Evolutionary conservation across 2,113 vertebrate genomes (phyloP), one percentile per base, ranked within the genome.

Genomic region (Cinclus mexicanus): DNA sequence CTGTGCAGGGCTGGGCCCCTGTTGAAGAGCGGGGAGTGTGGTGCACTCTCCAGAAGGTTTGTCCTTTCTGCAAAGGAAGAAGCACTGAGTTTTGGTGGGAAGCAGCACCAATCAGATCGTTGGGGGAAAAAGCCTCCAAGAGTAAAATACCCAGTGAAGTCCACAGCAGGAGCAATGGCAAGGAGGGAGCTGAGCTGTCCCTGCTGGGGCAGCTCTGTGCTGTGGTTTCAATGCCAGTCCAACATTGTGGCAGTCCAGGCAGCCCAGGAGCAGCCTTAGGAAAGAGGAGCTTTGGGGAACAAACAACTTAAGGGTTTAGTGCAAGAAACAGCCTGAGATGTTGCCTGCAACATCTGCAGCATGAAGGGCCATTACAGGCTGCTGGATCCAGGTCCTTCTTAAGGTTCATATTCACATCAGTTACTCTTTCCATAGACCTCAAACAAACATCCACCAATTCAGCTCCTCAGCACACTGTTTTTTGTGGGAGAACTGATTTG

Each of bases 281-380:
- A 31, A 28, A 35, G 23, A 26, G 31, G 8, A 1, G 2, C 21
- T 49, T 74, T 44, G 21, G 35, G 33, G 44, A 74, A 3, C 64
- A 64, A 55, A 9, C 4, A 56, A 1, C 25, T 31, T n/a, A 2
- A 9, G 49, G 17, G 14, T 72, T 63, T 28, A 37, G 49, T 35
- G 53, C 33, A 25, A 16, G 60, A 28, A 74, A 20, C 23, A 74
- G 60, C 26, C 69, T 44, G 60, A 37, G 22, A 37, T 37, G 35
- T 37, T 37, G 35, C 35, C 35, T 37, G 35, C 35, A 37, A 37
- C 35, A 37, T 37, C 44, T 67, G 60, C 24, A 14, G 1, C 2
- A 0, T 13, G 52, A 52, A 37, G 60, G 41, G 65, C 25, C 3
- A 0, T 8, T 12, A 1, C 1, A 26, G 59, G 50, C 31, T 69